Percentiles rank a stretch among this genome's conserved stretches.
Evolutionary conservation across 2,113 vertebrate genomes (phyloP).

Genomic region (Eretmodus cyanostictus): DNA sequence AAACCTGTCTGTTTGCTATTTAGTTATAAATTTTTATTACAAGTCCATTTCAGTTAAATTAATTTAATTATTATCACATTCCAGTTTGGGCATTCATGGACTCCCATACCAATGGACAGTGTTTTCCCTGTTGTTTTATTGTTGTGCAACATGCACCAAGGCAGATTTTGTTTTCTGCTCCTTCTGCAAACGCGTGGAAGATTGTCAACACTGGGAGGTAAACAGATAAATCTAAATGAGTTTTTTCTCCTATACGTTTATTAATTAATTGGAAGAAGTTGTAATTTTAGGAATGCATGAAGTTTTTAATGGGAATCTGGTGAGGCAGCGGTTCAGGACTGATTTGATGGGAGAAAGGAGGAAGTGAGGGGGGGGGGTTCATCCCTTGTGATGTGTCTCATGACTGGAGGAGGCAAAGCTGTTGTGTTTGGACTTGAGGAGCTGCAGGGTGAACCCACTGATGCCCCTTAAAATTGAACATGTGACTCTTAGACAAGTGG

Average conservation of each 20-base stretch:
- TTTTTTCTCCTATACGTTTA: not conserved
- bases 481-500: not conserved
- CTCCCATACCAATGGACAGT: not conserved
- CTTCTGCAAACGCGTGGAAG: not conserved
- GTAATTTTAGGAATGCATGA: not conserved
- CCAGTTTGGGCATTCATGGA: not conserved
- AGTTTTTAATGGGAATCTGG: not conserved
- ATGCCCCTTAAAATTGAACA: not conserved
- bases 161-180: not conserved
- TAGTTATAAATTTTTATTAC: not conserved
- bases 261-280: not conserved
- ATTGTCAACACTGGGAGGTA: not conserved
- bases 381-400: conserved; percentile 9
- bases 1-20: not conserved
- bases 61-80: not conserved
- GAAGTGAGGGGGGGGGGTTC: not conserved
- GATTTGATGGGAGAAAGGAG: not conserved
- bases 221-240: not conserved
- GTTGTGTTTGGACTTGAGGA: not conserved
- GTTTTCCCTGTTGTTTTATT: not conserved
- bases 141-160: not conserved
- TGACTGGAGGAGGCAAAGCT: not conserved
- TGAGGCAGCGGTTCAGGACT: not conserved
- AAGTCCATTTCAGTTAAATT: not conserved
- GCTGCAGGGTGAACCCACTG: not conserved